Base-by-base conservation (phyloP, 2,113 vertebrate genomes). In the Microcebus jonahi region DNA sequence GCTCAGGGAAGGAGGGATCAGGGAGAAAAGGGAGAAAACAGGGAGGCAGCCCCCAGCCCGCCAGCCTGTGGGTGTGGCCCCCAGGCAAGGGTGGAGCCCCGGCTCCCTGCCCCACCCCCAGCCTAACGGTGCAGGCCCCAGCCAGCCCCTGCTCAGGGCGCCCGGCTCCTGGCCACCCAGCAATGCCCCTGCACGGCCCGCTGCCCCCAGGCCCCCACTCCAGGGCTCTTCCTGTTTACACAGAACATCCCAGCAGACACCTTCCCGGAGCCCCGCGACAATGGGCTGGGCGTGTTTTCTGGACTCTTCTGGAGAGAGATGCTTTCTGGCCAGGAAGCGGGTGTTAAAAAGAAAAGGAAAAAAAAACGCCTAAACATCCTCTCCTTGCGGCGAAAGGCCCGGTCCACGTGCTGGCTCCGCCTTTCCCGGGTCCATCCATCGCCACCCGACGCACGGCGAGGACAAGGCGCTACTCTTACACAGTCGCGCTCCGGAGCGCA, bases 221-320 rank as follows among this genome's bases (percentile, higher is more conserved):
- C 45, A 11, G 80, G 95, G 87, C 31, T 53, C 93, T 89, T 92
- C 97, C 98, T 91, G 96, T n/a, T 96, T 75, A 95, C 91, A 81
- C 7, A 23, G 76, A 80, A 79, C 1, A 18, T 76, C 91, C 96
- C 27, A 8, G 50, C 0, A 1, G 89, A 77, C 17, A 1, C 0
- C 0, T 71, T 63, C 81, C 94, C 20, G 13, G 1, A 91, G 95
- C 84, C 70, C 48, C 70, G 96, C 0, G 36, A 94, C 1, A 31
- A 95, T 71, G 92, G 94, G 36, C 90, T 48, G 85, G 89, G 68
- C 0, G 87, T 61, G 91, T 39, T 73, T 95, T 87, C 95, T 88
- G 70, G 89, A 95, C 81, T 50, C 86, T 80, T 63, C 84, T 25
- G 77, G 88, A 90, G 68, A 94, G 89, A 96, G 86, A 31, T 48